A percentile compares a stretch with the other conserved stretches of the same genome.
phyloP scores from a whole-genome alignment of 2,888 invertebrate genomes.

The Seira ritae region DNA sequence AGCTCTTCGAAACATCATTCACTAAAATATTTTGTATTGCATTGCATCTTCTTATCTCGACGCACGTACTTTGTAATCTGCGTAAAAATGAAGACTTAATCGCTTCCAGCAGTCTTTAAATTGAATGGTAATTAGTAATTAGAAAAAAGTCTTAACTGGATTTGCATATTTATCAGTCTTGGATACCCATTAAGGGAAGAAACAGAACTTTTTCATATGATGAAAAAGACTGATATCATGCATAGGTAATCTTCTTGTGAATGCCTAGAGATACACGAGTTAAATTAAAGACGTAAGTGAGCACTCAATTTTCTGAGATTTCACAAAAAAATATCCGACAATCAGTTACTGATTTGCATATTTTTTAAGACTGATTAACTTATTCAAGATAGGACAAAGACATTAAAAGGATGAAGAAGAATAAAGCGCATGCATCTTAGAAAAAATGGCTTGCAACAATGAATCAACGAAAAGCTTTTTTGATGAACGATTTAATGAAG shows the following conservation, averaged over 20 bases:
- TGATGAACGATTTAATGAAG: too few relatives aligned
- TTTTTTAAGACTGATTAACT: not conserved
- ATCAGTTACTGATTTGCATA: conserved; percentile 16
- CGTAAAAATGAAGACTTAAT: not conserved
- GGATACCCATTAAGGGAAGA: not conserved
- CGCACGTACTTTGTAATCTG: too few relatives aligned
- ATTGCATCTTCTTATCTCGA: too few relatives aligned
- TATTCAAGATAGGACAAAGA: too few relatives aligned
- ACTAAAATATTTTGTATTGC: too few relatives aligned
- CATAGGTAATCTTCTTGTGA: not conserved
- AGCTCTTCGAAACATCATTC: too few relatives aligned
- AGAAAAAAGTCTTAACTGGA: conserved; percentile 17
- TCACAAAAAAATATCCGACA: not conserved
- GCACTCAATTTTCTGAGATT: not conserved
- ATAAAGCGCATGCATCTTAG: not conserved
- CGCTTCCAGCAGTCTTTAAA: conserved; percentile 7
- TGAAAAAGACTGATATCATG: too few relatives aligned
- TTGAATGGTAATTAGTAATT: conserved; percentile 23
- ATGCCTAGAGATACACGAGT: not conserved
- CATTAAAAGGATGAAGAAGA: not conserved
- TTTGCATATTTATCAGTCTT: conserved; percentile 8
- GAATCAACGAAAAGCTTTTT: too few relatives aligned
- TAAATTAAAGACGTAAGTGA: not conserved
- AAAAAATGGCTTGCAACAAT: too few relatives aligned
- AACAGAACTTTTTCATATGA: not conserved